These are phyloP conservation scores for Aurelia aurita DNA, from an alignment of 30 jellyfish, hydroid and myxozoan genomes.

Conservation along the genomic window DNA sequence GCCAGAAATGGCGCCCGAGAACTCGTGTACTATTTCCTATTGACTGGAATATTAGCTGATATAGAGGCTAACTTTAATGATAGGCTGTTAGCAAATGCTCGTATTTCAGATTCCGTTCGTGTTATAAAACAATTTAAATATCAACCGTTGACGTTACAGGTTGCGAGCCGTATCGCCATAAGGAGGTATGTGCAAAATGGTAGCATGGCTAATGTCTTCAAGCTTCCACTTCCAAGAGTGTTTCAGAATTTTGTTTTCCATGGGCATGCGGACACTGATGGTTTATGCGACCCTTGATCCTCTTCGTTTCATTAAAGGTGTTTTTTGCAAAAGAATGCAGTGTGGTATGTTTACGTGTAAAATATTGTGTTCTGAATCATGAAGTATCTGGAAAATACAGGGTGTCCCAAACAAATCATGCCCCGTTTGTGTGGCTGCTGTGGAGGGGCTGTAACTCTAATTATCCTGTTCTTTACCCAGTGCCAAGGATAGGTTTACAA, in stretches of 20 bases:
- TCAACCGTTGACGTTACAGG: slow-evolving; percentile 57
- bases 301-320: not conserved
- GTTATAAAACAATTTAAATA: slow-evolving; percentile 46
- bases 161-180: slow-evolving; percentile 68
- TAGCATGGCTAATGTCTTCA: slow-evolving; percentile 37
- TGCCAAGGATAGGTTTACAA: too few relatives aligned
- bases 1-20: slow-evolving; percentile 91
- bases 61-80: slow-evolving; percentile 53
- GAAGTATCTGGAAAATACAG: too few relatives aligned
- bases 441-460: too few relatives aligned
- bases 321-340: too few relatives aligned
- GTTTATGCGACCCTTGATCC: slow-evolving; percentile 68
- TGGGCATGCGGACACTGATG: slow-evolving; percentile 80
- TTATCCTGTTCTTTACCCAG: too few relatives aligned
- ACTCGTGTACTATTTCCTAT: slow-evolving; percentile 69
- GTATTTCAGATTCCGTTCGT: slow-evolving; percentile 55
- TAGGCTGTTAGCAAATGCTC: slow-evolving; percentile 63
- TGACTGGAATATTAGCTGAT: slow-evolving; percentile 63
- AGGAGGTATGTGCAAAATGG: slow-evolving; percentile 56
- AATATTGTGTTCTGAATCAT: too few relatives aligned
- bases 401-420: too few relatives aligned
- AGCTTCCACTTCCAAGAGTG: slow-evolving; percentile 70
- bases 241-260: slow-evolving; percentile 77
- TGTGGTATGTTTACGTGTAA: too few relatives aligned
- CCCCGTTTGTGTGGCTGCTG: too few relatives aligned